phyloP scores from a whole-genome alignment of 2,113 vertebrate genomes.

The Plotosus lineatus region DNA sequence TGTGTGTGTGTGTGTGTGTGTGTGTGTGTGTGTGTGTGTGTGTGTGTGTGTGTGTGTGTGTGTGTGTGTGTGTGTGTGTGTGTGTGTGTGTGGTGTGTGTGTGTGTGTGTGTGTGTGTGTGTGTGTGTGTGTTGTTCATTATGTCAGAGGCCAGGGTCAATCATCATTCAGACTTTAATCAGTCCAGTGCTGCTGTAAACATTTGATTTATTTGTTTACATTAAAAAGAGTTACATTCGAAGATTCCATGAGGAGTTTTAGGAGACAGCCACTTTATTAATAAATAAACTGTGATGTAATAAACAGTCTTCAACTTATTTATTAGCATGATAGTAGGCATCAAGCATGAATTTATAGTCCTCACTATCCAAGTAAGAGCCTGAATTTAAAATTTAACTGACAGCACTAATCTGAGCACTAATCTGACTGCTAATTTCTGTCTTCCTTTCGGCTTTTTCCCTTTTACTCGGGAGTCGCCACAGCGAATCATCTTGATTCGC shows the following conservation, averaged over 20 bases:
- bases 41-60: conserved; percentile 17
- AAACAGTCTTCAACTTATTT: not conserved
- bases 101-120: conserved; percentile 37
- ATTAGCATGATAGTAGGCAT: not conserved
- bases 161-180: conserved; percentile 54
- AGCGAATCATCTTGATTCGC: no score
- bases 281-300: not conserved
- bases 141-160: conserved; percentile 50
- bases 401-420: no score
- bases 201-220: not conserved
- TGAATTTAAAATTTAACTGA: not conserved
- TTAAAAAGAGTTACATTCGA: not conserved
- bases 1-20: conserved; percentile 22
- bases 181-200: conserved; percentile 23
- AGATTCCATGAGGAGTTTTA: not conserved
- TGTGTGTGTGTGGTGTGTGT: conserved; percentile 16
- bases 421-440: no score
- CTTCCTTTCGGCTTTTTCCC: no score
- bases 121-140: conserved; percentile 39
- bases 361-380: not conserved
- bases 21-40: conserved; percentile 1
- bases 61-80: conserved; percentile 25
- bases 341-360: no score
- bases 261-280: not conserved
- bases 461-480: no score